phyloP scores from a whole-genome alignment of 2,797 vertebrate species.

The Macropus fuliginosus region DNA sequence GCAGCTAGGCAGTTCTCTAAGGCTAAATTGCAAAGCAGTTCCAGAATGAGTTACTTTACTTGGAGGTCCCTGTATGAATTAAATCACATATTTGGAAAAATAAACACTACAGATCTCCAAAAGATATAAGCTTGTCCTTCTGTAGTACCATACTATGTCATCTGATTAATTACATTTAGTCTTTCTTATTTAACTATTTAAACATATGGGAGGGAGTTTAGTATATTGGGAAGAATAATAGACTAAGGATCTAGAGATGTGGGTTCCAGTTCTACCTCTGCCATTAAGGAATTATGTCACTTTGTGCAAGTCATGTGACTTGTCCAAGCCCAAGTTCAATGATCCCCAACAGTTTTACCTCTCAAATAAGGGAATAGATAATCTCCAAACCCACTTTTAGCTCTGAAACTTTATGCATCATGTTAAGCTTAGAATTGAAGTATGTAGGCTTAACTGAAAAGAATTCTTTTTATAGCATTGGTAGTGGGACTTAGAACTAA shows the following conservation, averaged over 20 bases:
- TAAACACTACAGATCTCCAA: neutral
- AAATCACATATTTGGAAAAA: neutral
- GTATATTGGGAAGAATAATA: neutral
- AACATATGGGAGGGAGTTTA: neutral
- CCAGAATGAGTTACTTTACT: neutral
- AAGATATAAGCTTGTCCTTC: neutral
- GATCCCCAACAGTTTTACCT: neutral
- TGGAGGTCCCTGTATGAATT: neutral
- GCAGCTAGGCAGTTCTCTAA: neutral
- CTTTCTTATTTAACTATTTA: neutral
- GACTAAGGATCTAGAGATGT: neutral
- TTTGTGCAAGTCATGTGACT: neutral
- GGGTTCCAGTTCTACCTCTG: neutral
- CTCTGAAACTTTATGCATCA: neutral
- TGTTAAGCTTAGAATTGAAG: neutral
- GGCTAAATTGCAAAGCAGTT: neutral
- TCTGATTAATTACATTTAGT: neutral
- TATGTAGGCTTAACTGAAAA: neutral
- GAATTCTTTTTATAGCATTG: neutral
- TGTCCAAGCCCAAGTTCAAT: neutral
- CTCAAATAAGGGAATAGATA: neutral
- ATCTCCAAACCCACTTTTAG: neutral
- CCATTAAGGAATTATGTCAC: neutral
- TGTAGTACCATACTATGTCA: neutral
- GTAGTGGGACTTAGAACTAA: neutral